Evolutionary conservation across 2,888 invertebrate genomes (phyloP), one percentile per base, ranked within the genome.

Genomic region (Noctua janthina): DNA sequence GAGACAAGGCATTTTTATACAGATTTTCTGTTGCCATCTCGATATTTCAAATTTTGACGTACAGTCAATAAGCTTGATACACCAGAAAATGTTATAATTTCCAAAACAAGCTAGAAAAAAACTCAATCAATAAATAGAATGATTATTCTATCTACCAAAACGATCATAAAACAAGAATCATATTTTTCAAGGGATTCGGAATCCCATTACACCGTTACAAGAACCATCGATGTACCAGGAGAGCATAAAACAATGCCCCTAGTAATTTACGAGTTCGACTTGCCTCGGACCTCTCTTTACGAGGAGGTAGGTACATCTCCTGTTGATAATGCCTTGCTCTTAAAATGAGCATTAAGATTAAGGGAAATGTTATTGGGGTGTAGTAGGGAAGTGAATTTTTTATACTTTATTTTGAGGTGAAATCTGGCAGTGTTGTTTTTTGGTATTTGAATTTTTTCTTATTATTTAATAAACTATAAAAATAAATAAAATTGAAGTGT

Each of bases 161-260:
- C 11, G 4, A 81, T 68, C 43, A n/a, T n/a, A n/a, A n/a, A n/a
- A n/a, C n/a, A n/a, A n/a, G n/a, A 39, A 83, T 77, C 39, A 62
- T 23, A 75, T 91, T 91, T 91, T 88, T 78, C 67, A 80, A 84
- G 86, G 88, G 89, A 89, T 92, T 92, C 91, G 89, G 87, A 93
- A 93, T 94, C 93, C 91, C 91, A 94, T 93, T 93, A 92, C 91
- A 93, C 89, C 90, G 90, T 92, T 93, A 94, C 93, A 90, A 91
- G 92, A 94, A 94, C 94, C 94, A 95, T 95, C 94, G 93, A 94
- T 95, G 95, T 95, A 95, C 95, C 95, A 94, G 95, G 94, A 92
- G 91, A 89, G 93, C 93, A 94, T 96, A 95, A 96, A 96, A 96
- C 95, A 96, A 96, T 95, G 93, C 79, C 91, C 90, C 83, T 87